Base-by-base conservation (phyloP, 1,140 invertebrate genomes). In the Drosophila bifasciata region DNA sequence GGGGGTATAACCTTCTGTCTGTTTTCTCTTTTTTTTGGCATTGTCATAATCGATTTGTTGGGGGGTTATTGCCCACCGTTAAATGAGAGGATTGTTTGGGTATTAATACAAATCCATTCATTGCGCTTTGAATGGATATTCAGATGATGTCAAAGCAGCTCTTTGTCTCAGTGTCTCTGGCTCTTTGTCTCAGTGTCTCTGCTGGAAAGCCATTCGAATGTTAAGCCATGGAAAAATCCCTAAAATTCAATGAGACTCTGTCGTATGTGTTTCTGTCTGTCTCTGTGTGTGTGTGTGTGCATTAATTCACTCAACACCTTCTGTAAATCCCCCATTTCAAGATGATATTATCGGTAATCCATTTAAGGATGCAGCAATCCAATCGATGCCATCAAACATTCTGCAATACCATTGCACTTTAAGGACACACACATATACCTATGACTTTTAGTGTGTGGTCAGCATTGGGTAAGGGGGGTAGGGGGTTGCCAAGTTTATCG, bases 291-390 rank as follows among this genome's bases (percentile, higher is more conserved):
- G 19, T 23, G 46, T 56, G 44, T 55, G 53, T 62, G 50, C 55
- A 41, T 63, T 76, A 76, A 58, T 83, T 62, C 62, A 59, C 48
- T 77, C 51, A 80, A 62, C 67, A 69, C 58, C 70, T 64, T 36
- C 6, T 49, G n/a, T 68, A 36, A 52, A 52, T 50, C 51, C 44
- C 49, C 50, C 39, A 57, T 41, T 73, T 17, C 45, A 51, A 48
- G 61, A 45, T n/a, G 44, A 76, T 51, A 68, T 64, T 58, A 76
- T 85, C 62, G 1, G 76, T 60, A 61, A 73, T 32, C 53, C 60
- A 21, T 57, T 84, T 73, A 53, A 84, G 66, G 62, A 50, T 71
- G 53, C 64, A 66, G 49, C 57, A 16, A 46, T 73, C 69, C 69
- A 73, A 64, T 32, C 50, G 58, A 57, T 36, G 49, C 17, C 36